These are phyloP conservation scores for Aphelinus atriplicis DNA, from an alignment of 1,140 invertebrate species.

Conservation along the genomic window DNA sequence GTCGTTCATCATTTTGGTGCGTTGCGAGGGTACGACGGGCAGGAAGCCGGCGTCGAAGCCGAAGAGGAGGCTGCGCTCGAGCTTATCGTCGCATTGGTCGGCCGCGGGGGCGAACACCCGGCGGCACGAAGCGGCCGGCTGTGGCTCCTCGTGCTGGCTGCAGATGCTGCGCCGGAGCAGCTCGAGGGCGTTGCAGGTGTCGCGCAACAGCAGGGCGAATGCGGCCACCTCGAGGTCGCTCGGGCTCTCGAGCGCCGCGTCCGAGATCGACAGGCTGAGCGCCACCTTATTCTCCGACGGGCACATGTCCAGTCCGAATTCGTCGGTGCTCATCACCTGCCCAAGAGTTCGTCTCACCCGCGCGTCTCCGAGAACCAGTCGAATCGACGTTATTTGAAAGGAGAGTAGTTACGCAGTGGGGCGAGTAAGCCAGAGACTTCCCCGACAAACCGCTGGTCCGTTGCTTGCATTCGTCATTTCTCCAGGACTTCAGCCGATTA, in stretches of 20 bases:
- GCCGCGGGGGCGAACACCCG: neutral
- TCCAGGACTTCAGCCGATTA: neutral
- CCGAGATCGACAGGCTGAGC: slow-evolving; percentile 39
- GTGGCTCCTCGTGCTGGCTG: neutral
- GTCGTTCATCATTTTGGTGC: slow-evolving; percentile 52
- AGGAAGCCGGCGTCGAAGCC: slow-evolving; percentile 43
- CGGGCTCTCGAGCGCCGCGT: slow-evolving; percentile 32
- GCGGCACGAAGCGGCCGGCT: no score
- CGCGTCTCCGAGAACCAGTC: no score
- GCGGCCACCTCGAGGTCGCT: slow-evolving; percentile 40
- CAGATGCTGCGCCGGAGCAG: neutral
- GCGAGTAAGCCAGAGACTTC: neutral
- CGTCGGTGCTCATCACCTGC: no score
- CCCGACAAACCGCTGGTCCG: neutral
- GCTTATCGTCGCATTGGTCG: slow-evolving; percentile 40
- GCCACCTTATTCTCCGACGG: slow-evolving; percentile 46
- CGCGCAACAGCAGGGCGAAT: neutral
- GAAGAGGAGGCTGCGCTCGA: slow-evolving; percentile 44
- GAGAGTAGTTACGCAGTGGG: neutral
- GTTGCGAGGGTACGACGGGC: slow-evolving; percentile 31
- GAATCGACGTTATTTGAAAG: no score
- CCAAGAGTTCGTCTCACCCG: no score
- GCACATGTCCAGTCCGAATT: no score
- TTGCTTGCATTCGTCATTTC: neutral
- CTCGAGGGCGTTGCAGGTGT: slow-evolving; percentile 6